phyloP scores from a whole-genome alignment of 2,113 vertebrate genomes.

The Neolamprologus fasciatus region DNA sequence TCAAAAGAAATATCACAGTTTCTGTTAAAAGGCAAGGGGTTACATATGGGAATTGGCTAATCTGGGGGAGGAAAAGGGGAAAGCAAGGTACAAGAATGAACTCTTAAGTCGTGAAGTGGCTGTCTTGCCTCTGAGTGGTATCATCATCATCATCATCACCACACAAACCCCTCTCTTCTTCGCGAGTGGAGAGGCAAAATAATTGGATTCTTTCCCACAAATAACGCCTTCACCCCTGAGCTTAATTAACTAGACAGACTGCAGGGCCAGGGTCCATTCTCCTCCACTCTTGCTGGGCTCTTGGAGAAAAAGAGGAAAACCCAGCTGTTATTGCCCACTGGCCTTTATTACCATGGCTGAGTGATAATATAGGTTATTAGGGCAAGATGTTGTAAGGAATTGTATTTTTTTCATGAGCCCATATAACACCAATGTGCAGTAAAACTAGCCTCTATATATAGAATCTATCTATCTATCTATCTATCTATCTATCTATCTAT shows the following conservation, averaged over 20 bases:
- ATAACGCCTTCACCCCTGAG: conserved; percentile 79
- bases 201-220: conserved; percentile 85
- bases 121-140: conserved; percentile 67
- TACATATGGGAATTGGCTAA: conserved; percentile 38
- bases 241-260: conserved; percentile 77
- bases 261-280: conserved; percentile 57
- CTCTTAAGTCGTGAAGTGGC: conserved; percentile 72
- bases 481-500: neutral
- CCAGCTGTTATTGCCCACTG: conserved; percentile 66
- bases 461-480: neutral
- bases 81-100: conserved; percentile 47
- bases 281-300: conserved; percentile 33
- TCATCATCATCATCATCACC: conserved; percentile 60
- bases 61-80: conserved; percentile 9
- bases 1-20: conserved; percentile 32
- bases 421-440: neutral
- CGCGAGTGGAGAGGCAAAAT: conserved; percentile 67
- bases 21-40: conserved; percentile 33
- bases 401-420: conserved; percentile 16
- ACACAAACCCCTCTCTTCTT: conserved; percentile 53
- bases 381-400: conserved; percentile 37
- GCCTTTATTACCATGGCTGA: conserved; percentile 61
- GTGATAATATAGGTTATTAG: conserved; percentile 63
- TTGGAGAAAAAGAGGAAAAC: conserved; percentile 53
- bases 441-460: neutral